A percentile compares a stretch with the other conserved stretches of the same genome.
Conservation (phyloP, 1,140 invertebrate genomes). For the Heliconius hermathena region DNA sequence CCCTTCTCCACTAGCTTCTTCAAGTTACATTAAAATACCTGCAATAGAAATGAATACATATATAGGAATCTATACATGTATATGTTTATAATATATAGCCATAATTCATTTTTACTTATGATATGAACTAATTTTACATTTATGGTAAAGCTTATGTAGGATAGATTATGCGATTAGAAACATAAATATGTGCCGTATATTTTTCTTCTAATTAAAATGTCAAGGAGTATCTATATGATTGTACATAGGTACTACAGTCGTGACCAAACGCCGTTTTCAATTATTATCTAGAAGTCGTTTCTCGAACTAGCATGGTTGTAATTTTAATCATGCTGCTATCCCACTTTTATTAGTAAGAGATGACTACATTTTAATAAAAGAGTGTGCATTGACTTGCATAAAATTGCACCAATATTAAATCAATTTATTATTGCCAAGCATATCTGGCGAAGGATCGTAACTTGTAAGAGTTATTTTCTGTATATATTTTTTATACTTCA, state of each 20-base stretch:
- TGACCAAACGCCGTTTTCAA: slow-evolving; percentile 78
- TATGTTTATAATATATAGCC: not conserved
- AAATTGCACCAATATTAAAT: not conserved
- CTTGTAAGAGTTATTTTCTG: slow-evolving; percentile 4
- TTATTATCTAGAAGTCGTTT: slow-evolving; percentile 78
- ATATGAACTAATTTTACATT: too few relatives aligned
- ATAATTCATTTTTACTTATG: too few relatives aligned
- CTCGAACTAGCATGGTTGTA: slow-evolving; percentile 58
- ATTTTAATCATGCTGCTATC: slow-evolving; percentile 72
- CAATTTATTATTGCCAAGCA: not conserved
- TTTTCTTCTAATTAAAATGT: not conserved
- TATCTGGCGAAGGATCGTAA: not conserved
- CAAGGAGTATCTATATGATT: slow-evolving; percentile 20
- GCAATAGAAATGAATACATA: not conserved
- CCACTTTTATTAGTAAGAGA: slow-evolving; percentile 55
- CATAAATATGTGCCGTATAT: not conserved
- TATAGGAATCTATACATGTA: too few relatives aligned
- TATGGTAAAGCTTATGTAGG: too few relatives aligned
- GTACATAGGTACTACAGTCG: slow-evolving; percentile 60
- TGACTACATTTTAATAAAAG: not conserved
- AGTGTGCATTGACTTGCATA: slow-evolving; percentile 23
- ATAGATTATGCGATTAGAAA: too few relatives aligned
- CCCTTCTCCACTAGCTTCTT: too few relatives aligned
- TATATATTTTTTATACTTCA: slow-evolving; percentile 44
- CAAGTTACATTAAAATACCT: not conserved